Conservation (phyloP, 2,888 invertebrate genomes). For the Nemurella pictetii region DNA sequence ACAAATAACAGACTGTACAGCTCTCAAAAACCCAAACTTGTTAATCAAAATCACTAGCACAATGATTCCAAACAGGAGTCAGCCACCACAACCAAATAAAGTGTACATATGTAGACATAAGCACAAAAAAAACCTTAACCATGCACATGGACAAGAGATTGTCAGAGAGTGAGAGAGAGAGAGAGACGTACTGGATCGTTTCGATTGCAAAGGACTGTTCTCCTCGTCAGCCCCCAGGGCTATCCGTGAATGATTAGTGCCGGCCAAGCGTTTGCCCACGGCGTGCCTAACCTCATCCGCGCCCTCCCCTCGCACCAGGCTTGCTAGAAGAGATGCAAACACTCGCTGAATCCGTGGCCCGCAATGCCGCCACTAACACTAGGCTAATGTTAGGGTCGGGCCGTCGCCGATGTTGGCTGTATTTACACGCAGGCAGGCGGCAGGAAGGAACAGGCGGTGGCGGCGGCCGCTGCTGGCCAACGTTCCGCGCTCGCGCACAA, state of each 20-base stretch:
- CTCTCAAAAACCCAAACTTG: neutral
- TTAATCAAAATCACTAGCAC: too few relatives aligned
- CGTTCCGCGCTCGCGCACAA: too few relatives aligned
- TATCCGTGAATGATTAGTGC: conserved; percentile 50
- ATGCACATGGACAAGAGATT: conserved; percentile 29
- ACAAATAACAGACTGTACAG: neutral
- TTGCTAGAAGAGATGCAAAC: conserved; percentile 49
- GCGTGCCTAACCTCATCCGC: conserved; percentile 47
- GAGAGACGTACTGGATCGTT: conserved; percentile 77
- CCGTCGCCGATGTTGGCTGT: too few relatives aligned
- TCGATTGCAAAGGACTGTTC: conserved; percentile 81
- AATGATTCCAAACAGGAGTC: neutral
- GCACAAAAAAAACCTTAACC: neutral
- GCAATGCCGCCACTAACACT: neutral
- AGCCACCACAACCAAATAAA: conserved; percentile 2
- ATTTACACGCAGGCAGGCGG: too few relatives aligned
- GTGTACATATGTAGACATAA: neutral
- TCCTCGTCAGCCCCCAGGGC: conserved; percentile 67
- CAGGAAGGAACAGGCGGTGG: too few relatives aligned
- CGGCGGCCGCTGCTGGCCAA: too few relatives aligned
- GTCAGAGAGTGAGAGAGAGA: neutral
- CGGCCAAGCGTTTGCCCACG: conserved; percentile 49
- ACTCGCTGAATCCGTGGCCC: conserved; percentile 3
- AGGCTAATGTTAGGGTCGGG: too few relatives aligned
- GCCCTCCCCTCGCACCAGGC: conserved; percentile 48